Evolutionary conservation across 2,888 invertebrate species (phyloP).

Genomic region (Netelia inedita): DNA sequence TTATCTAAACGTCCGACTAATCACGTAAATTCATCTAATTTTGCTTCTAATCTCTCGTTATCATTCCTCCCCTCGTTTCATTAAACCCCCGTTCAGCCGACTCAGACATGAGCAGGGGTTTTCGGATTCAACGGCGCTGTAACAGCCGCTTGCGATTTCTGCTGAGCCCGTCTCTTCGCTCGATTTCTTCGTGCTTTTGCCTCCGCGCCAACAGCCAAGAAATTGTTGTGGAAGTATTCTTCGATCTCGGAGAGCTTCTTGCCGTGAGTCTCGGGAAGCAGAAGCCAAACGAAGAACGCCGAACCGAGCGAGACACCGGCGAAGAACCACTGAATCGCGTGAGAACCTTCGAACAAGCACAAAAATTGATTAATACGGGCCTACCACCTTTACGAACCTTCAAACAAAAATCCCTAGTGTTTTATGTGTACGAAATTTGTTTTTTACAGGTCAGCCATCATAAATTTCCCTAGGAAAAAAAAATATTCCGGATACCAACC

Average conservation of each 20-base stretch:
- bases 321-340: constrained; percentile 87
- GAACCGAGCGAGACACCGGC: constrained; percentile 85
- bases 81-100: background rate
- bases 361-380: constrained; percentile 51
- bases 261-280: constrained; percentile 86
- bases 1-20: constrained; percentile 38
- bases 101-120: constrained; percentile 74
- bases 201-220: constrained; percentile 79
- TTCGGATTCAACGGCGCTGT: constrained; percentile 80
- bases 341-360: constrained; percentile 83
- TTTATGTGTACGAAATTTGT: background rate
- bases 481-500: constrained; percentile 71
- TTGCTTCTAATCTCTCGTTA: constrained; percentile 2
- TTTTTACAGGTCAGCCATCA: background rate
- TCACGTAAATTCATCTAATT: constrained; percentile 18
- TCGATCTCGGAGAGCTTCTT: constrained; percentile 85
- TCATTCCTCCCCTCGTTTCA: constrained; percentile 14
- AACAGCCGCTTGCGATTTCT: constrained; percentile 73
- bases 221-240: constrained; percentile 85
- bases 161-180: constrained; percentile 71
- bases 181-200: constrained; percentile 76
- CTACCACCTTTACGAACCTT: background rate
- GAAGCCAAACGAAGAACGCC: constrained; percentile 84
- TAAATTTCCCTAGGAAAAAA: constrained; percentile 11
- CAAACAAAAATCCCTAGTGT: constrained; percentile 17